phyloP scores from a whole-genome alignment of 1,140 invertebrate genomes.

The Venturia canescens region DNA sequence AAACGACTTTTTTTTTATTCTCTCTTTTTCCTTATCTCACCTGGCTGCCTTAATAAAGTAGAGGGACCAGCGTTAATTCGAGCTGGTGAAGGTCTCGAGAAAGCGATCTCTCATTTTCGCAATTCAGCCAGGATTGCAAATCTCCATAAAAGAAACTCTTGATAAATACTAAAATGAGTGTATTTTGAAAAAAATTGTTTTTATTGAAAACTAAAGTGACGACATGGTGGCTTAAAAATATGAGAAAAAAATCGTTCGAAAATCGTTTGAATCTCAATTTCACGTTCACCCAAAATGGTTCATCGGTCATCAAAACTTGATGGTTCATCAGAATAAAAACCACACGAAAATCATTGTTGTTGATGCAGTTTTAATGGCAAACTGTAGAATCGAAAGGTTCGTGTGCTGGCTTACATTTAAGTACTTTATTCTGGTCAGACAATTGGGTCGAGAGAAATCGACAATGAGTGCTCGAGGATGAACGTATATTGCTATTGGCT shows the following conservation, averaged over 20 bases:
- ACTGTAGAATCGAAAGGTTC: background rate
- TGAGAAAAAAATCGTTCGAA: too few relatives aligned
- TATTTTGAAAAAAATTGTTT: too few relatives aligned
- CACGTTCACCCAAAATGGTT: too few relatives aligned
- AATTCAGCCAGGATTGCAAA: slow-evolving; percentile 46
- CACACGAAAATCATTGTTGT: too few relatives aligned
- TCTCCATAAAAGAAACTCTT: slow-evolving; percentile 10
- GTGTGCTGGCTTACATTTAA: background rate
- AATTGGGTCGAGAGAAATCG: slow-evolving; percentile 1
- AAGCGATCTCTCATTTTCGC: slow-evolving; percentile 60
- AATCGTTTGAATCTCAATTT: too few relatives aligned
- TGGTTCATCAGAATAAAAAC: too few relatives aligned
- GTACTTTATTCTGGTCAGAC: background rate
- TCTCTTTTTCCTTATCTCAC: slow-evolving; percentile 49
- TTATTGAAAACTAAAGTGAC: too few relatives aligned
- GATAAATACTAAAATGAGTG: background rate
- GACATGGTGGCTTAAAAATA: too few relatives aligned
- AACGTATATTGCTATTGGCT: background rate
- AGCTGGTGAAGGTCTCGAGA: slow-evolving; percentile 53
- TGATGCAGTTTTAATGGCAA: too few relatives aligned
- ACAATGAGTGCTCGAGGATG: background rate
- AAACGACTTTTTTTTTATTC: slow-evolving; percentile 15
- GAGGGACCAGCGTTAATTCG: slow-evolving; percentile 57
- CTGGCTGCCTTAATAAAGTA: slow-evolving; percentile 54
- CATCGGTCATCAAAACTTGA: too few relatives aligned